These are phyloP conservation scores for Lepus oiostolus DNA, from an alignment of 2,797 vertebrate genomes.

Conservation along the genomic window DNA sequence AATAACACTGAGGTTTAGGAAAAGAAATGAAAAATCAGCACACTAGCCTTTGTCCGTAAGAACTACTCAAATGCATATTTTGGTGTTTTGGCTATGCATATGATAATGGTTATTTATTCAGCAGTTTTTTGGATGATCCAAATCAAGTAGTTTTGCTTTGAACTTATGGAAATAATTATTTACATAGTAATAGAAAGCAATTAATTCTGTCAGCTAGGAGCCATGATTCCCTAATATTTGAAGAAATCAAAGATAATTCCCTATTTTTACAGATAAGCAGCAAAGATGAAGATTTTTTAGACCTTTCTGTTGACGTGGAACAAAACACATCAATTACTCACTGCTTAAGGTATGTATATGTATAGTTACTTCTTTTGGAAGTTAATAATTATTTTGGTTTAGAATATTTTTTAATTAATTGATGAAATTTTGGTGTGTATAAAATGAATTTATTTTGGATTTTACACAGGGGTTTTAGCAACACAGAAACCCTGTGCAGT, in stretches of 20 bases:
- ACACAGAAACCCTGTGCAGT: constrained; percentile 93
- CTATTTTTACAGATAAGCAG: constrained; percentile 90
- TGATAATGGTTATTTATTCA: not conserved
- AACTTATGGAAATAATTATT: constrained; percentile 3
- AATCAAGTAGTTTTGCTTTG: not conserved
- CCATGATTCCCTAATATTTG: constrained; percentile 22
- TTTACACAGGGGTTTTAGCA: constrained; percentile 91
- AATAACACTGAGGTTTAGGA: not conserved
- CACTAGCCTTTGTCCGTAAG: not conserved
- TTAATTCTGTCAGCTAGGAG: constrained; percentile 3
- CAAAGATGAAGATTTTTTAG: constrained; percentile 94
- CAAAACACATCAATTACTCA: constrained; percentile 94
- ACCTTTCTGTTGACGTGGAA: constrained; percentile 93
- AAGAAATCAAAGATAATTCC: constrained; percentile 46
- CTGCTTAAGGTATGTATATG: constrained; percentile 89
- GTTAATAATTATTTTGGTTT: constrained; percentile 30
- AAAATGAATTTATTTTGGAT: constrained; percentile 56
- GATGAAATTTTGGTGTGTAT: not conserved
- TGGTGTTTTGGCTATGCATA: not conserved
- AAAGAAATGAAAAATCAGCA: constrained; percentile 2
- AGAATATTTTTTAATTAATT: constrained; percentile 48
- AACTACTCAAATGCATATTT: not conserved
- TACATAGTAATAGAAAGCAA: not conserved
- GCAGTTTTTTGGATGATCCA: not conserved
- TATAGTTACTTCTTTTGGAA: constrained; percentile 17